Percentiles rank a stretch among this genome's conserved stretches.
These are phyloP conservation scores for Clarias macrocephalus DNA, from an alignment of 2,113 vertebrate species.

Conservation along the genomic window DNA sequence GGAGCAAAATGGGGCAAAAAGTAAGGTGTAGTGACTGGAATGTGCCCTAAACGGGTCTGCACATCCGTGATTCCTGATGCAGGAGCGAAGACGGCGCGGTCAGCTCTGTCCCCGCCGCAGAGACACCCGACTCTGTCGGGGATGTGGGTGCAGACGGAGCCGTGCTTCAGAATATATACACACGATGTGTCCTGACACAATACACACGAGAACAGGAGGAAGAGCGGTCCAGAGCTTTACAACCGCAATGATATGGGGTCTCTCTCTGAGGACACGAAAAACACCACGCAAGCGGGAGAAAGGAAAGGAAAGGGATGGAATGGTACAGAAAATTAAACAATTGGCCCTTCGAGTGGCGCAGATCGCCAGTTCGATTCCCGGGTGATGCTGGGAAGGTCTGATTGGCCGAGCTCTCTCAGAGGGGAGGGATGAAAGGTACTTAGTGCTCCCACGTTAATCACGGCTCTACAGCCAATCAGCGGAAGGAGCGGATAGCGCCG, in stretches of 20 bases:
- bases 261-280: background rate
- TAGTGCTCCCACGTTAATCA: no score
- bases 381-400: no score
- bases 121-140: background rate
- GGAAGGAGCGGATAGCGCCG: no score
- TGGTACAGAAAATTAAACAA: no score
- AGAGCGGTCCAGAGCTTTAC: background rate
- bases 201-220: background rate
- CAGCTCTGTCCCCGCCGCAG: slow-evolving; percentile 10
- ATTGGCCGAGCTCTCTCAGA: no score
- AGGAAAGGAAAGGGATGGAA: background rate
- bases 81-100: slow-evolving; percentile 11
- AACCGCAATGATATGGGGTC: no score
- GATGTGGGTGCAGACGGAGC: background rate
- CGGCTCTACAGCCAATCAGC: no score
- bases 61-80: slow-evolving; percentile 4
- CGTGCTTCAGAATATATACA: background rate
- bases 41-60: slow-evolving; percentile 36
- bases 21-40: slow-evolving; percentile 26
- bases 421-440: no score
- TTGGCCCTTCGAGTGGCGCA: no score
- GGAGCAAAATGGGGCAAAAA: background rate
- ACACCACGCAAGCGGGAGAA: background rate
- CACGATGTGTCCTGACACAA: background rate
- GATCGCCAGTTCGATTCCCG: no score